These are phyloP conservation scores for Bombycilla garrulus DNA, from an alignment of 2,113 vertebrate genomes.

Conservation along the genomic window DNA sequence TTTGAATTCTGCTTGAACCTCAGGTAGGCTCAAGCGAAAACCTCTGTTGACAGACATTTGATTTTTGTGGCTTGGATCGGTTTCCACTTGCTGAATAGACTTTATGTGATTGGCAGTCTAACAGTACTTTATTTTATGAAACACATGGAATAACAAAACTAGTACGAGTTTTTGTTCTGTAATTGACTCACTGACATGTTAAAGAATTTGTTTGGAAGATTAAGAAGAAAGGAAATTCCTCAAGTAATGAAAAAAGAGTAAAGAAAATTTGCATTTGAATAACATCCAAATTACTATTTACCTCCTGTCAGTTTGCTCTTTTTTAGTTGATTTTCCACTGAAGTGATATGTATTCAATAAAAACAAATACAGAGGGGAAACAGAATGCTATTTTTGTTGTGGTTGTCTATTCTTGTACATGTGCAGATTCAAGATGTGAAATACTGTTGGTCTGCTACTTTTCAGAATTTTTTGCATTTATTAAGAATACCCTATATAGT, in stretches of 20 bases:
- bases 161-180: neutral
- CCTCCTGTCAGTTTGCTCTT: neutral
- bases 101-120: neutral
- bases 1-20: neutral
- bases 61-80: neutral
- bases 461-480: neutral
- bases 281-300: neutral
- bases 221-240: neutral
- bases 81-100: neutral
- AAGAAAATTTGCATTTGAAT: neutral
- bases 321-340: neutral
- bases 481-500: neutral
- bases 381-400: neutral
- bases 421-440: neutral
- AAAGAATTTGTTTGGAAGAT: neutral
- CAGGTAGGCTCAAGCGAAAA: neutral
- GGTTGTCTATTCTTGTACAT: neutral
- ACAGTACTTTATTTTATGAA: neutral
- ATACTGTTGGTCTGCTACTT: neutral
- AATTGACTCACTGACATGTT: neutral
- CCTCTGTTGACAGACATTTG: neutral
- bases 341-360: neutral
- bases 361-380: neutral
- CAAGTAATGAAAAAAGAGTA: neutral
- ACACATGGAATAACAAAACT: neutral